phyloP scores from a whole-genome alignment of 2,888 invertebrate genomes.

The Mesodorylaimus sp. region DNA sequence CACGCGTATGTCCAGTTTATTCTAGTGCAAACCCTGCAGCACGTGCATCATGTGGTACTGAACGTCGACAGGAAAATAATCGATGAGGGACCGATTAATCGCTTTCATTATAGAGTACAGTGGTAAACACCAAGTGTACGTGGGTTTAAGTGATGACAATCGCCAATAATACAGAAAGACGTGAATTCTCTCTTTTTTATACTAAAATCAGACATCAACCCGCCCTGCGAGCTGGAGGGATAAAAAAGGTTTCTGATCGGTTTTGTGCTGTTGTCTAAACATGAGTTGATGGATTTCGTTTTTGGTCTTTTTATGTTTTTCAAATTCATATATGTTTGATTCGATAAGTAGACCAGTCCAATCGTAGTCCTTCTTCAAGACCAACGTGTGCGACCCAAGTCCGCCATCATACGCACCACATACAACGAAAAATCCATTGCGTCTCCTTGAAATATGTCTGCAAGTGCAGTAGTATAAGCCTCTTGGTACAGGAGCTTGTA shows the following conservation, averaged over 20 bases:
- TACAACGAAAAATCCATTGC: slow-evolving; percentile 11
- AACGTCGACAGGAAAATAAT: too few relatives aligned
- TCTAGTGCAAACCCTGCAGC: too few relatives aligned
- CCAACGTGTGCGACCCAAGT: slow-evolving; percentile 11
- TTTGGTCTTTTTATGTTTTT: slow-evolving; percentile 3
- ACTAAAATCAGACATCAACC: too few relatives aligned
- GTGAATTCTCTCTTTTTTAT: too few relatives aligned
- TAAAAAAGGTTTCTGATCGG: slow-evolving; percentile 2
- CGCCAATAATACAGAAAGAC: too few relatives aligned
- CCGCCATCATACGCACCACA: slow-evolving; percentile 12
- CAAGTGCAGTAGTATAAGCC: background rate
- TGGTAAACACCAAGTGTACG: slow-evolving; percentile 2
- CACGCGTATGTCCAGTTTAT: too few relatives aligned
- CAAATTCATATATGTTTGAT: slow-evolving; percentile 9
- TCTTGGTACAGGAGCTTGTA: too few relatives aligned
- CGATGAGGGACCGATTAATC: too few relatives aligned
- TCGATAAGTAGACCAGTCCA: slow-evolving; percentile 12
- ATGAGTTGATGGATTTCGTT: slow-evolving; percentile 8
- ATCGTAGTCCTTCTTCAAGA: slow-evolving; percentile 8
- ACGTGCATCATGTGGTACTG: too few relatives aligned
- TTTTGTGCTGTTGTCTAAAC: slow-evolving; percentile 2
- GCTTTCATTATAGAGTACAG: background rate
- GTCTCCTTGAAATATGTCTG: background rate
- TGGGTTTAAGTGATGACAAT: too few relatives aligned
- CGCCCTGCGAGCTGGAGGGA: too few relatives aligned